Conservation (phyloP, 2,797 vertebrate genomes). For the Kryptolebias ocellatus region DNA sequence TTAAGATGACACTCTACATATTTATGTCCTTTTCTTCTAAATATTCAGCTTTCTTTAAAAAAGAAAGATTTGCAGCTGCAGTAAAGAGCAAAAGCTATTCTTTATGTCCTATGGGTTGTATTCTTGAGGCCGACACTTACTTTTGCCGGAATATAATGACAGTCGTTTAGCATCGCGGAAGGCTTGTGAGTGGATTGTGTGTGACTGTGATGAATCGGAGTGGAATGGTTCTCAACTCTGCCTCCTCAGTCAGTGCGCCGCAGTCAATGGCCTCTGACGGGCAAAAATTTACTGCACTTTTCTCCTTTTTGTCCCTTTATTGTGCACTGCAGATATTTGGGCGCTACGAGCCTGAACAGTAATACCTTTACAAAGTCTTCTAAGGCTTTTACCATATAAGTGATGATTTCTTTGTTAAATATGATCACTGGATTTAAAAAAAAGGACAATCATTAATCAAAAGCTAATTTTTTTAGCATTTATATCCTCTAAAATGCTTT, state of each 20-base stretch:
- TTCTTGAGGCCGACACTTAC: slow-evolving; percentile 3
- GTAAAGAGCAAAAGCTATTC: background rate
- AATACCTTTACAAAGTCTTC: slow-evolving; percentile 1
- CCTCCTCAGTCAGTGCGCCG: slow-evolving; percentile 61
- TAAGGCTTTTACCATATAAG: slow-evolving; percentile 12
- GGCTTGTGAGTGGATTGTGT: slow-evolving; percentile 27
- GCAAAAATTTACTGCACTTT: slow-evolving; percentile 56
- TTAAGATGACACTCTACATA: slow-evolving; percentile 8
- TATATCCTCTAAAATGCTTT: slow-evolving; percentile 13
- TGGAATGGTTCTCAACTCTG: slow-evolving; percentile 51
- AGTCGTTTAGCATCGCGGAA: slow-evolving; percentile 21
- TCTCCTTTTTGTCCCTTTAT: slow-evolving; percentile 24
- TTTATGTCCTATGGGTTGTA: background rate
- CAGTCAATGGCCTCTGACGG: slow-evolving; percentile 69
- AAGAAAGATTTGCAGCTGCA: background rate
- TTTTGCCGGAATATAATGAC: slow-evolving; percentile 1
- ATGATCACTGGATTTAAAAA: background rate
- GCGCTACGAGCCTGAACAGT: background rate
- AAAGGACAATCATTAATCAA: background rate
- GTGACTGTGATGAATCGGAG: slow-evolving; percentile 67
- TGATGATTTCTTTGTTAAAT: background rate
- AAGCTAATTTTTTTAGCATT: background rate
- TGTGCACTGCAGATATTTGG: slow-evolving; percentile 28
- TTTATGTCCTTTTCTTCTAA: background rate
- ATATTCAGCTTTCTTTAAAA: background rate